These are phyloP conservation scores for Drosophila teissieri DNA, from an alignment of 1,140 invertebrate species.

Conservation along the genomic window DNA sequence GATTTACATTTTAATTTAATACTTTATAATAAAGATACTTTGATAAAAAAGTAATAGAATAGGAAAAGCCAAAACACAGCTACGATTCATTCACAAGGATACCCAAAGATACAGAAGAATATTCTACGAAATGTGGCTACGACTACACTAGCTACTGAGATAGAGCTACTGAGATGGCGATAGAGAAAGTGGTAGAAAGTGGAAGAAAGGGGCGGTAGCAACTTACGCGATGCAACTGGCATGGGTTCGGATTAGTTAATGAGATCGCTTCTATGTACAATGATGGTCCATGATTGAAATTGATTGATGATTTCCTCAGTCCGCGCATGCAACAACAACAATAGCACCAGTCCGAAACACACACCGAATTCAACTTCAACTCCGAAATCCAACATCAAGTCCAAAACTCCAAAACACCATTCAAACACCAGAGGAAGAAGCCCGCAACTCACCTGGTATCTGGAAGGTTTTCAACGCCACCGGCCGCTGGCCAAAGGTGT, in stretches of 20 bases:
- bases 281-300: conserved; percentile 61
- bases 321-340: conserved; percentile 66
- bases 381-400: conserved; percentile 23
- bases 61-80: neutral
- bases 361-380: conserved; percentile 33
- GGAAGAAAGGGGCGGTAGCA: conserved; percentile 31
- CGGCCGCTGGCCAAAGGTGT: conserved; percentile 86
- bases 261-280: conserved; percentile 59
- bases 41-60: neutral
- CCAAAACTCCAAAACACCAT: conserved; percentile 43
- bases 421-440: conserved; percentile 49
- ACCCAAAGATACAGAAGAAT: conserved; percentile 10
- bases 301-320: conserved; percentile 50
- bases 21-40: neutral
- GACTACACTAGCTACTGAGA: conserved; percentile 47
- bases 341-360: conserved; percentile 18
- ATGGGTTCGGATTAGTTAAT: conserved; percentile 41
- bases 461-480: conserved; percentile 72
- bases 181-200: neutral
- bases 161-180: conserved; percentile 2
- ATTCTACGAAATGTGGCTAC: conserved; percentile 29
- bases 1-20: neutral
- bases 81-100: conserved; percentile 1
- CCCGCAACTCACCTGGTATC: conserved; percentile 84
- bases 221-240: conserved; percentile 63